Percentiles rank a stretch among this genome's conserved stretches.
Conservation (phyloP, 2,888 invertebrate genomes). For the Abrostola tripartita region DNA sequence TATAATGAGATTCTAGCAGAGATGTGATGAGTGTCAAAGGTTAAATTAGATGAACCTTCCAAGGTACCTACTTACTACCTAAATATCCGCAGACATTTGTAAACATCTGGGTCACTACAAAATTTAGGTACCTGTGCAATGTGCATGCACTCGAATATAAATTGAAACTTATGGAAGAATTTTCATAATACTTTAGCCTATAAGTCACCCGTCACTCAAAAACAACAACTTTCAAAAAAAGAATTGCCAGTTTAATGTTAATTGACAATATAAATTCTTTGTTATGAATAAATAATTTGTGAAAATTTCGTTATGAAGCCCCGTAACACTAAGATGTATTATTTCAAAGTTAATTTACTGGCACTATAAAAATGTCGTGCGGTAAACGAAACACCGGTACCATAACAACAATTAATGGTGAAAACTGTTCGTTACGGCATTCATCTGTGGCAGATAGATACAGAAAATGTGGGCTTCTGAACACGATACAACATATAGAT, state of each 20-base stretch:
- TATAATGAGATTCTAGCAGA: no score
- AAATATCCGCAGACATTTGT: no score
- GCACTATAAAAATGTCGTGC: constrained; percentile 14
- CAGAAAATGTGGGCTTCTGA: constrained; percentile 36
- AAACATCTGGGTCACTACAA: no score
- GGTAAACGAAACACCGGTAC: constrained; percentile 15
- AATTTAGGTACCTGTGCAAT: not conserved
- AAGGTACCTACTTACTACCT: no score
- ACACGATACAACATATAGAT: constrained; percentile 45
- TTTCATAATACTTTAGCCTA: not conserved
- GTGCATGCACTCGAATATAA: not conserved
- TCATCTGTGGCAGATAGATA: constrained; percentile 32
- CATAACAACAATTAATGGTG: constrained; percentile 9
- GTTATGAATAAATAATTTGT: not conserved
- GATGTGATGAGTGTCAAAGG: no score
- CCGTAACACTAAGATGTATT: not conserved
- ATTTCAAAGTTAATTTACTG: not conserved
- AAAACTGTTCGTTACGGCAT: constrained; percentile 8
- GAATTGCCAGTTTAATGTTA: constrained; percentile 3
- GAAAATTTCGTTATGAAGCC: constrained; percentile 2
- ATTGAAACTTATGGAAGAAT: not conserved
- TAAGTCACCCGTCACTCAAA: not conserved
- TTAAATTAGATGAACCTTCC: no score
- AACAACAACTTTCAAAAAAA: not conserved
- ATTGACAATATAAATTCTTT: constrained; percentile 25